Evolutionary conservation across 2,797 vertebrate species (phyloP), one percentile per base, ranked within the genome.

Genomic region (Astyanax mexicanus): DNA sequence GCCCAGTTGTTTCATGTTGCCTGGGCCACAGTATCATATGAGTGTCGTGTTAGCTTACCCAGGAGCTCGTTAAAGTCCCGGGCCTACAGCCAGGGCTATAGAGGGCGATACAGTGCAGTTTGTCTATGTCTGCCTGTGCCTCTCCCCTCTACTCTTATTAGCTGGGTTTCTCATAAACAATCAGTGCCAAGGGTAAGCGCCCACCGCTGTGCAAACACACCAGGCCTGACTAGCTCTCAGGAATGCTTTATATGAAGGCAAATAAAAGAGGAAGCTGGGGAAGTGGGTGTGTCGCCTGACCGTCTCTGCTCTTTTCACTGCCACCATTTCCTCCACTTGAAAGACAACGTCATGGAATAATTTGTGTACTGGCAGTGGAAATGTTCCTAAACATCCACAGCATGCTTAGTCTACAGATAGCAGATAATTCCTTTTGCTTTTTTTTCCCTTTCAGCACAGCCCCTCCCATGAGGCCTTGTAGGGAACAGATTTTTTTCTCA

Each of bases 161-260:
- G 87, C 88, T 77, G 86, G 79, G 80, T 92, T 93, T 91, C 90
- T 90, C 76, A 88, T 91, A 87, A 89, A 90, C 87, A 84, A 84
- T 79, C 88, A 68, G 84, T 88, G 89, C 92, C 90, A 90, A 89
- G 87, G 85, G 83, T 88, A 88, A 90, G 91, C 88, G 85, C 89
- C 91, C 87, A 84, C 87, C 81, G 80, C 89, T 92, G 89, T 89
- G 92, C 93, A 92, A 94, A 94, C 91, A 93, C 88, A 89, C 88
- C 86, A 85, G 90, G 90, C 91, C 90, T 88, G 91, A 91, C 90
- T 93, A 87, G 85, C 90, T 88, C 87, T 89, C 88, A 89, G 92
- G 92, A 93, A 93, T 92, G 92, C 89, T 91, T 92, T 90, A 92
- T 92, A 91, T 92, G 91, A 93, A 92, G 86, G 90, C 90, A 88